phyloP scores from a whole-genome alignment of 2,888 invertebrate species.

The Camptogramma bilineatum region DNA sequence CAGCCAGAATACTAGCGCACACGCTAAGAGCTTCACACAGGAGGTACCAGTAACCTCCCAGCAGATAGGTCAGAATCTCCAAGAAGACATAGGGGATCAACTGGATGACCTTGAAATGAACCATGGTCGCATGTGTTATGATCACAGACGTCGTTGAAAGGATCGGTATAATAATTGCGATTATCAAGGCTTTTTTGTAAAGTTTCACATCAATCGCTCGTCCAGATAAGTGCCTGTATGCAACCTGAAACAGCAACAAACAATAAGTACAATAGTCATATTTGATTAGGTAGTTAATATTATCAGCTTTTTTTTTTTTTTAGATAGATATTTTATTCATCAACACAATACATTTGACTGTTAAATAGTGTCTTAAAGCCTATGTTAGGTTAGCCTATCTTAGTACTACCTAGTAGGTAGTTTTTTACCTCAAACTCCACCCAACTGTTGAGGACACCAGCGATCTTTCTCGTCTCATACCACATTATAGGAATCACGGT shows the following conservation, averaged over 20 bases:
- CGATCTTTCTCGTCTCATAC: conserved; percentile 88
- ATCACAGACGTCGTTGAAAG: conserved; percentile 87
- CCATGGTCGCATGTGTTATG: conserved; percentile 89
- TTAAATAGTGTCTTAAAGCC: too few relatives aligned
- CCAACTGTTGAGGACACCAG: conserved; percentile 87
- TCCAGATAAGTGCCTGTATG: conserved; percentile 87
- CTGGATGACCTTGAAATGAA: conserved; percentile 87
- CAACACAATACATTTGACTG: too few relatives aligned
- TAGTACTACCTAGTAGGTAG: too few relatives aligned
- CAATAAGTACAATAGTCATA: too few relatives aligned
- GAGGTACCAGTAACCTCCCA: conserved; percentile 90
- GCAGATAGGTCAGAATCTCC: conserved; percentile 88
- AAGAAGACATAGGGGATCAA: conserved; percentile 89
- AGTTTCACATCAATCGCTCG: conserved; percentile 84
- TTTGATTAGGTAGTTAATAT: too few relatives aligned
- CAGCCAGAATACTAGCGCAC: conserved; percentile 87
- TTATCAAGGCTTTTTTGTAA: conserved; percentile 84
- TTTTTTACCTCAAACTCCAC: conserved; percentile 87
- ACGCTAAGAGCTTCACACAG: conserved; percentile 88
- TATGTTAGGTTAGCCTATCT: too few relatives aligned
- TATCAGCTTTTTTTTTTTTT: too few relatives aligned
- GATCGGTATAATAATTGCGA: conserved; percentile 86
- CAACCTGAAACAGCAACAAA: conserved; percentile 77
- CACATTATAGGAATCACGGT: conserved; percentile 87
- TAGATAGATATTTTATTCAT: too few relatives aligned